A percentile compares a stretch with the other conserved stretches of the same genome.
phyloP scores from a whole-genome alignment of 2,797 vertebrate species.

The Cossypha caffra region DNA sequence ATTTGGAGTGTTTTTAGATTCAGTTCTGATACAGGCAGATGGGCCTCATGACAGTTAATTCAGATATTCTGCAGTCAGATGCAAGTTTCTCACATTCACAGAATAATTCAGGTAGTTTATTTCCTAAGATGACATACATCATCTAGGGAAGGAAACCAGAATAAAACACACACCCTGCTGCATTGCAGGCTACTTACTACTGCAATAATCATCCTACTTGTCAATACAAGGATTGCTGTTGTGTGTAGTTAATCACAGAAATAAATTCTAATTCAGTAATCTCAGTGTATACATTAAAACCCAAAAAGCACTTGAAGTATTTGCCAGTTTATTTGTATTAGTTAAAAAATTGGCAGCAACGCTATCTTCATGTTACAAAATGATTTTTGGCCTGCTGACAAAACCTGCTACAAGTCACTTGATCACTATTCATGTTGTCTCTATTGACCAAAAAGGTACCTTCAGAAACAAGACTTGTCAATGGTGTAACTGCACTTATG shows the following conservation, averaged over 20 bases:
- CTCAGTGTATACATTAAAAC: neutral
- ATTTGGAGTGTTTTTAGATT: neutral
- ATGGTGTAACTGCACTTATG: neutral
- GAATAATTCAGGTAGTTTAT: conserved; percentile 28
- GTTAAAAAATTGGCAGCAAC: conserved; percentile 20
- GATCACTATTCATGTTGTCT: neutral
- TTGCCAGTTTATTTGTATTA: conserved; percentile 52
- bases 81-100: neutral
- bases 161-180: neutral
- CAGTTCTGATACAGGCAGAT: conserved; percentile 9
- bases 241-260: neutral
- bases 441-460: neutral
- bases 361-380: neutral
- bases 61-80: neutral
- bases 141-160: neutral
- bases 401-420: neutral
- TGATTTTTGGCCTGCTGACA: neutral
- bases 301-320: conserved; percentile 3
- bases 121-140: neutral
- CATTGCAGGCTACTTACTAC: conserved; percentile 48
- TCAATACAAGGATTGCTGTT: conserved; percentile 4
- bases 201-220: conserved; percentile 36
- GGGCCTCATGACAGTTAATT: neutral
- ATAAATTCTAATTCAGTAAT: conserved; percentile 11
- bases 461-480: neutral